These are phyloP conservation scores for Notarius lentiginosus DNA, from an alignment of 2,113 vertebrate species.

Conservation along the genomic window DNA sequence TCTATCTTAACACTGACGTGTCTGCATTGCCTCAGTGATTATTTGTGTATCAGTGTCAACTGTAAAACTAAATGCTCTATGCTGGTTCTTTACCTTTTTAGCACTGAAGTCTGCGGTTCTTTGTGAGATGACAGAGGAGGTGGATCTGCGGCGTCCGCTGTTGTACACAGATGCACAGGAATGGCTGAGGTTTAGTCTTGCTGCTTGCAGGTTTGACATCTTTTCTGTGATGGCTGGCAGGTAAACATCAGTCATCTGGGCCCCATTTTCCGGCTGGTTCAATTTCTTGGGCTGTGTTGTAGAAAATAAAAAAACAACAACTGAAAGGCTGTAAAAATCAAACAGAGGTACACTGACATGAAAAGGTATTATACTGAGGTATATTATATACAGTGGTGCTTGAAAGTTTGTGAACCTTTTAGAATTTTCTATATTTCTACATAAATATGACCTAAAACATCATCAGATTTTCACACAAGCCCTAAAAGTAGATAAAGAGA, in stretches of 20 bases:
- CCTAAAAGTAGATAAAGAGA: too few species aligned
- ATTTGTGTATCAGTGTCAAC: slow-evolving; percentile 18
- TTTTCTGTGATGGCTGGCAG: slow-evolving; percentile 67
- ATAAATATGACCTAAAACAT: too few species aligned
- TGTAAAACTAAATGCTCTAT: neutral
- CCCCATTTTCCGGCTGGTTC: slow-evolving; percentile 29
- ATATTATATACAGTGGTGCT: too few species aligned
- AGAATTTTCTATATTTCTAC: too few species aligned
- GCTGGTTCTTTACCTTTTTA: slow-evolving; percentile 57
- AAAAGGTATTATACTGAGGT: neutral
- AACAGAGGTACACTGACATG: neutral
- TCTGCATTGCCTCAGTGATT: neutral
- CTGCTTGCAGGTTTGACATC: slow-evolving; percentile 52
- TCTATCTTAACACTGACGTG: neutral
- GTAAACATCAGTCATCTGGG: slow-evolving; percentile 49
- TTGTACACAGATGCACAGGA: slow-evolving; percentile 67
- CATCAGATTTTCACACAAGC: too few species aligned
- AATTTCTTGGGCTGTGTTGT: slow-evolving; percentile 50
- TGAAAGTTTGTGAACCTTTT: too few species aligned
- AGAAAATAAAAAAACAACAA: neutral
- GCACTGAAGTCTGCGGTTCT: slow-evolving; percentile 43
- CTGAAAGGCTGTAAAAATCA: neutral
- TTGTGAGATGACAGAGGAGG: slow-evolving; percentile 65
- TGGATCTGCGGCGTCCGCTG: slow-evolving; percentile 63
- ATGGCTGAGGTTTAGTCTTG: slow-evolving; percentile 63